phyloP scores from a whole-genome alignment of 1,140 invertebrate genomes.

The Orussus abietinus region DNA sequence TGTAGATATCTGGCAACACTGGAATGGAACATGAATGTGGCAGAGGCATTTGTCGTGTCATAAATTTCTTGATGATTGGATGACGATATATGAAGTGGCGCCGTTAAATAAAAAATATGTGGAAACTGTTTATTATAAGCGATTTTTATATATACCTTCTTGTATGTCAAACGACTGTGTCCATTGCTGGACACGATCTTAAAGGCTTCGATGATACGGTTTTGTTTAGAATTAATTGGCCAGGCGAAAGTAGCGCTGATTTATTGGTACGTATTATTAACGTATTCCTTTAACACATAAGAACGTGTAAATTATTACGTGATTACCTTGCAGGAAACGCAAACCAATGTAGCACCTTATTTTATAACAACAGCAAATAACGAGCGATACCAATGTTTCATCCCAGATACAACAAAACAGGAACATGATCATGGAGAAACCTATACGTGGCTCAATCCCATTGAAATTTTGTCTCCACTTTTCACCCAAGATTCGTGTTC shows the following conservation, averaged over 20 bases:
- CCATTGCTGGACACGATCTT: constrained; percentile 53
- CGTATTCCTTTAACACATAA: constrained; percentile 13
- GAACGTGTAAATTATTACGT: constrained; percentile 1
- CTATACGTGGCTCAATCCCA: constrained; percentile 68
- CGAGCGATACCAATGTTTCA: constrained; percentile 70
- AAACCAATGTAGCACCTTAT: constrained; percentile 51
- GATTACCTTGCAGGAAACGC: constrained; percentile 44
- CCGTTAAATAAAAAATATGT: too few species aligned
- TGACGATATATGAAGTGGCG: too few species aligned
- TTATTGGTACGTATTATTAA: constrained; percentile 43
- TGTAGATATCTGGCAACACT: too few species aligned
- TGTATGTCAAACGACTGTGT: background rate
- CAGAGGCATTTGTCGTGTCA: too few species aligned
- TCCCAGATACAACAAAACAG: constrained; percentile 65
- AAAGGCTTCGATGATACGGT: constrained; percentile 79
- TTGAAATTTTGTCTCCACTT: constrained; percentile 72
- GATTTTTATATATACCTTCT: background rate
- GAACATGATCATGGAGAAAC: constrained; percentile 56
- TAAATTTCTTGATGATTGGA: too few species aligned
- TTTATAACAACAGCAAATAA: constrained; percentile 62
- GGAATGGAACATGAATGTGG: too few species aligned
- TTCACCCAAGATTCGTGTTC: constrained; percentile 76
- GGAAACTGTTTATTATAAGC: background rate
- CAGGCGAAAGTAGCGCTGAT: constrained; percentile 57
- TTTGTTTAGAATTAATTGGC: constrained; percentile 78